A percentile compares a stretch with the other conserved stretches of the same genome.
Conservation (phyloP, 2,797 vertebrate genomes). For the Diceros bicornis region DNA sequence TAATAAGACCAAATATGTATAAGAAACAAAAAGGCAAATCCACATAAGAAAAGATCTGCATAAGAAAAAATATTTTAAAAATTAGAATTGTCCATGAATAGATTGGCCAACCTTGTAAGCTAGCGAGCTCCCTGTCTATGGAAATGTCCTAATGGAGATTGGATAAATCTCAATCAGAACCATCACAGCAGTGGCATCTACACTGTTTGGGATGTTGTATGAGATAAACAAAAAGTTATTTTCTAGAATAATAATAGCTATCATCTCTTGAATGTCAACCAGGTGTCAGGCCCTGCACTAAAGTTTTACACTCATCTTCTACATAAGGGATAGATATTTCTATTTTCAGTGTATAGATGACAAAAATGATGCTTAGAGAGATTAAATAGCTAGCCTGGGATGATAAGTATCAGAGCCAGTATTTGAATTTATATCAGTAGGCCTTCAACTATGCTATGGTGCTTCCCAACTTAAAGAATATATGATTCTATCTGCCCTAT, state of each 20-base stretch:
- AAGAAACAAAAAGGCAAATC: neutral
- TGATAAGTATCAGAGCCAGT: neutral
- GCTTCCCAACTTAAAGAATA: neutral
- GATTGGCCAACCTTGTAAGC: neutral
- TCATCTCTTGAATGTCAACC: neutral
- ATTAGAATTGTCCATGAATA: neutral
- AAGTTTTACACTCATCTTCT: neutral
- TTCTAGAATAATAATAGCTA: constrained; percentile 3
- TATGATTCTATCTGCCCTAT: neutral
- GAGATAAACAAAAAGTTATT: neutral
- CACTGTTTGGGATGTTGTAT: neutral
- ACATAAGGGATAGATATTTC: neutral
- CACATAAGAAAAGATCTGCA: neutral
- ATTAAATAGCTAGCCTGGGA: neutral
- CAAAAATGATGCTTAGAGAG: neutral
- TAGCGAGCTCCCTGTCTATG: neutral
- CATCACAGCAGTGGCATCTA: neutral
- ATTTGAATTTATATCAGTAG: neutral
- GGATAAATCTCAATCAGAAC: neutral
- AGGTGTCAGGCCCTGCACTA: neutral
- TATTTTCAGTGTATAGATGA: neutral
- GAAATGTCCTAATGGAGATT: neutral
- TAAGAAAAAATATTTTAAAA: neutral
- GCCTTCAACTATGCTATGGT: neutral
- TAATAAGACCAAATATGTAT: neutral